A percentile compares a stretch with the other conserved stretches of the same genome.
phyloP scores from a whole-genome alignment of 1,140 invertebrate species.

The Papilio dardanus region DNA sequence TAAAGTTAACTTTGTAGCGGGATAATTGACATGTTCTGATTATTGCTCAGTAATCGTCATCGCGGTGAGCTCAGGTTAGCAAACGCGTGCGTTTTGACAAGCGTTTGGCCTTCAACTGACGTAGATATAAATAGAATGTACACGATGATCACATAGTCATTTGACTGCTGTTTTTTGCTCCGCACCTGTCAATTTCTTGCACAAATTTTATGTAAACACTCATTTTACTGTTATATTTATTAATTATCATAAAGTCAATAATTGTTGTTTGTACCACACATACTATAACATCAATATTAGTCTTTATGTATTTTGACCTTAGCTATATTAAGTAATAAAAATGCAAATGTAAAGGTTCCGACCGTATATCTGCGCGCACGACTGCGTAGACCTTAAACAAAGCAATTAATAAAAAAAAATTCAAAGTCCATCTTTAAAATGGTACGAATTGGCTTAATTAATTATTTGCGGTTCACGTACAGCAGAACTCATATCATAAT shows the following conservation, averaged over 20 bases:
- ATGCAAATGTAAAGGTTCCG: not conserved
- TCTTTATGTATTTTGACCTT: not conserved
- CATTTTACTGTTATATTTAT: not conserved
- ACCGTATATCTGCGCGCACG: not conserved
- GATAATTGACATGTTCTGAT: not conserved
- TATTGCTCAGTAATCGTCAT: not conserved
- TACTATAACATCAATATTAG: not conserved
- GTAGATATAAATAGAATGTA: not conserved
- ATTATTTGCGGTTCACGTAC: slow-evolving; percentile 5
- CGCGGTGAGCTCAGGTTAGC: not conserved
- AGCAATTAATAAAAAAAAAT: slow-evolving; percentile 3
- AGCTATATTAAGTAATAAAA: slow-evolving; percentile 13
- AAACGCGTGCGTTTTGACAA: slow-evolving; percentile 35
- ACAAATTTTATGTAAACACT: slow-evolving; percentile 34
- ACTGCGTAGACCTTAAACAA: not conserved
- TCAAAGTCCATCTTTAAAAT: not conserved
- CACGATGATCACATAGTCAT: not conserved
- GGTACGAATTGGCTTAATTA: not conserved
- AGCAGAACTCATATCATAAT: not conserved
- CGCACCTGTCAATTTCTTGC: slow-evolving; percentile 36
- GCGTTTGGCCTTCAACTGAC: slow-evolving; percentile 41
- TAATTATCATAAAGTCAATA: too few relatives aligned
- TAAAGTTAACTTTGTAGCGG: slow-evolving; percentile 13
- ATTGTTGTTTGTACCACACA: too few relatives aligned
- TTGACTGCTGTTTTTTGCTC: not conserved